Conservation (phyloP, 2,797 vertebrate species). For the Synaphobranchus kaupii region DNA sequence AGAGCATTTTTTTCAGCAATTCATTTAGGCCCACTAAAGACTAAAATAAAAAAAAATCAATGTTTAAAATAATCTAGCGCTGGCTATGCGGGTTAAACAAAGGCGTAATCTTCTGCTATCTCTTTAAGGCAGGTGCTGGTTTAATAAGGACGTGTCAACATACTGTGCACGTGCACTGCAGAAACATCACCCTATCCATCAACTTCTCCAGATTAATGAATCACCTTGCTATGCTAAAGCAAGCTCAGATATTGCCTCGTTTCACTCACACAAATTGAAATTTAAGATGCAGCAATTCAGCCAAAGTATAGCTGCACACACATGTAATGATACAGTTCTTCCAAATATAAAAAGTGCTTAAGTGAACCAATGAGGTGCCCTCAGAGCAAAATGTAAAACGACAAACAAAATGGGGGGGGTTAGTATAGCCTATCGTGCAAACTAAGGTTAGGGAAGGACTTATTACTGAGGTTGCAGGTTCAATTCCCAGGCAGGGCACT, state of each 20-base stretch:
- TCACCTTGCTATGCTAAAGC: background rate
- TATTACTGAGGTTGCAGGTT: background rate
- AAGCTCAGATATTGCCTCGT: background rate
- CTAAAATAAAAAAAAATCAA: too few species aligned
- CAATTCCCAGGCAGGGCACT: background rate
- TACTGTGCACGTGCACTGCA: background rate
- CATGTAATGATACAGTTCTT: background rate
- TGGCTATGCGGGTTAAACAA: background rate
- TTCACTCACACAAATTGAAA: too few species aligned
- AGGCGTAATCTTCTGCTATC: background rate
- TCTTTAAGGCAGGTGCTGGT: background rate
- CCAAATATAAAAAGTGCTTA: background rate
- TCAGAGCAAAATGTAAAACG: background rate
- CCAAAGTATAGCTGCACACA: background rate
- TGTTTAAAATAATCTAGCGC: background rate
- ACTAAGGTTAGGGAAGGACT: background rate
- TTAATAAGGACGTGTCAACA: background rate
- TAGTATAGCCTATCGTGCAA: background rate
- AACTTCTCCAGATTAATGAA: conserved; percentile 36
- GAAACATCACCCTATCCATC: conserved; percentile 36
- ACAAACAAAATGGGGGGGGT: background rate
- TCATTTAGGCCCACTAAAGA: too few species aligned
- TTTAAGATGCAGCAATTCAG: background rate
- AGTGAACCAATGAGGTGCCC: background rate
- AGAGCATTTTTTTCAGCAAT: background rate